Base-by-base conservation (phyloP, 2,888 invertebrate species). In the Melangyna quadrimaculata region DNA sequence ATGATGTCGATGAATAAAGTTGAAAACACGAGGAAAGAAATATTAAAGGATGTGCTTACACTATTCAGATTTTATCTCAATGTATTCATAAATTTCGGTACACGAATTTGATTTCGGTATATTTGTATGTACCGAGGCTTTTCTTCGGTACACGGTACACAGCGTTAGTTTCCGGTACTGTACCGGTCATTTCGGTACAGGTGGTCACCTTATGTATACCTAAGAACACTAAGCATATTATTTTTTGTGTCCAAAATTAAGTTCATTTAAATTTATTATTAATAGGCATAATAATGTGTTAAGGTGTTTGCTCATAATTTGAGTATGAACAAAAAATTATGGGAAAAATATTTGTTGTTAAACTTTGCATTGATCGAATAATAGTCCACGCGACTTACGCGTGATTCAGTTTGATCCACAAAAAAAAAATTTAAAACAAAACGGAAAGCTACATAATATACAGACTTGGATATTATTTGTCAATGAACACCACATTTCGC, bases 281-380 rank as follows among this genome's bases (percentile, higher is more conserved):
- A 8, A 8, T 14, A 32, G 12, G 19, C 32, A 12, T 19, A 29
- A 19, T 3, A 48, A 40, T 7, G 2, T 12, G 12, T 48, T 12
- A 3, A 48, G 40, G 40, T n/a, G n/a, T 40, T 40, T 48, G 4
- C 10, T 12, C 2, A 24, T 24, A 48, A 48, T 48, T 10, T 12
- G 14, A 7, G 22, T 24, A 6, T 24, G 14, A 48, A 48, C 37
- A 27, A 12, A 48, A 59, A 27, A 12, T 43, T 29, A 65, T 65
- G 65, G 65, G 65, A 65, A 65, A 65, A 65, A 17, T 65, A 4
- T 17, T 61, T 61, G n/a, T 37, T 61, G 10, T 40, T 37, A 59
- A 43, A 14, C 12, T 19, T 14, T 22, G 19, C 19, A 32, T 3
- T 3, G 7, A 45, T 45, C 9, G 63, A 65, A 37, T 43, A 19